phyloP scores from a whole-genome alignment of 2,113 vertebrate genomes.

The Oreochromis spilurus region DNA sequence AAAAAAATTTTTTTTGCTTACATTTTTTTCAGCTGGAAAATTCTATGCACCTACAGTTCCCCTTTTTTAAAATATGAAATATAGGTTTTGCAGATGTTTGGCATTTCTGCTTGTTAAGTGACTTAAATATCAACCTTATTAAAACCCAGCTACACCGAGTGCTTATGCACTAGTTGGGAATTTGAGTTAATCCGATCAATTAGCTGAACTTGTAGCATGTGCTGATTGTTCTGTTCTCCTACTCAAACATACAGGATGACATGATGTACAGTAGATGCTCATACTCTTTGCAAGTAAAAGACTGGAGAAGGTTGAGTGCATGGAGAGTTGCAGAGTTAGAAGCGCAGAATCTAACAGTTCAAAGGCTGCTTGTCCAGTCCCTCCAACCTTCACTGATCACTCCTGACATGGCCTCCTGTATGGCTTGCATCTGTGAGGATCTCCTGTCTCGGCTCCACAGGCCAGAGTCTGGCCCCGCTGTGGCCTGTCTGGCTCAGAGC shows the following conservation, averaged over 20 bases:
- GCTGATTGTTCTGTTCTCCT: neutral
- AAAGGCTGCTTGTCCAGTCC: slow-evolving; percentile 28
- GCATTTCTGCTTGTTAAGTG: neutral
- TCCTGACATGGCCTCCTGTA: slow-evolving; percentile 50
- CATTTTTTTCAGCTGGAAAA: neutral
- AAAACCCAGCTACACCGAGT: neutral
- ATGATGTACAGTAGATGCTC: neutral
- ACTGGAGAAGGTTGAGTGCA: neutral
- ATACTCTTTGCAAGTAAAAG: neutral
- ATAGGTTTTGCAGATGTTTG: neutral
- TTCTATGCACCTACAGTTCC: neutral
- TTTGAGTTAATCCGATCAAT: neutral
- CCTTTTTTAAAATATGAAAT: neutral
- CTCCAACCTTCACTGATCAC: slow-evolving; percentile 50
- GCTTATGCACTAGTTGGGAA: neutral
- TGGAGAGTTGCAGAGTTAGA: neutral
- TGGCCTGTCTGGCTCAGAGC: slow-evolving; percentile 38
- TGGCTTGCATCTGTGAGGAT: slow-evolving; percentile 42
- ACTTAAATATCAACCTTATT: neutral
- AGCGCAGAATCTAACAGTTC: slow-evolving; percentile 13
- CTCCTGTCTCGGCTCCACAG: slow-evolving; percentile 32
- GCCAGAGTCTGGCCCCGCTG: slow-evolving; percentile 25
- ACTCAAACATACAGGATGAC: neutral
- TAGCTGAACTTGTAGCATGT: neutral
- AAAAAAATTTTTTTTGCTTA: neutral